Base-by-base conservation (phyloP, 2,888 invertebrate genomes). In the Diarsia brunnea region DNA sequence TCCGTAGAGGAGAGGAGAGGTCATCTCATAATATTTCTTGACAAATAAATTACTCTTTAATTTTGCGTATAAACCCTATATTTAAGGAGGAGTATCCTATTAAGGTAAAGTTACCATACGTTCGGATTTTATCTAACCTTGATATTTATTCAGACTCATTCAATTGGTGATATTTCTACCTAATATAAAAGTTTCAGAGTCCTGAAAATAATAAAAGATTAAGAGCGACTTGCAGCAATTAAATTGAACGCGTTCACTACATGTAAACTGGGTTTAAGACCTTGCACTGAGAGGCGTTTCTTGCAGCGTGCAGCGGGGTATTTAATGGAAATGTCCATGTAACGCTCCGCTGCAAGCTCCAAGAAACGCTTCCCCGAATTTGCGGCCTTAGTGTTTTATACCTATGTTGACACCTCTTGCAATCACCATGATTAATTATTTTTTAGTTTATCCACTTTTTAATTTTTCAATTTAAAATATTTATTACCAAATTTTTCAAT, bases 1-100 rank as follows among this genome's bases (percentile, higher is more conserved):
- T 55, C 14, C 14, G 24, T 24, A 24, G 7, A 55, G n/a, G 11
- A 31, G 16, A 24, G 4, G 11, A 4, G 4, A 14, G 5, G 12
- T 7, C 24, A 24, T 75, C 21, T 53, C 53, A 43, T 43, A 55
- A 43, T 8, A 66, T 49, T 58, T 45, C 14, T 27, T 58, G 53
- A 75, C 75, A 75, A 14, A 31, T 49, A 71, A 80, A 75, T 80
- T 60, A 47, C 24, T 60, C 19, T 43, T 64, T 53, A 53, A 4
- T 31, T 38, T 27, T 0, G 12, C 27, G n/a, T 24, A 24, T 12
- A n/a, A 77, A 68, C 49, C 55, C 63, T 70, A 65, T 61, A 61
- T 64, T 73, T 64, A 68, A 47, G 24, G 45, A 14, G 12, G 69
- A 81, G 74, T 78, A 68, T 65, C 64, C 63, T 55, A 55, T 45